phyloP scores from a whole-genome alignment of 2,113 vertebrate genomes.

The Centropristis striata region DNA sequence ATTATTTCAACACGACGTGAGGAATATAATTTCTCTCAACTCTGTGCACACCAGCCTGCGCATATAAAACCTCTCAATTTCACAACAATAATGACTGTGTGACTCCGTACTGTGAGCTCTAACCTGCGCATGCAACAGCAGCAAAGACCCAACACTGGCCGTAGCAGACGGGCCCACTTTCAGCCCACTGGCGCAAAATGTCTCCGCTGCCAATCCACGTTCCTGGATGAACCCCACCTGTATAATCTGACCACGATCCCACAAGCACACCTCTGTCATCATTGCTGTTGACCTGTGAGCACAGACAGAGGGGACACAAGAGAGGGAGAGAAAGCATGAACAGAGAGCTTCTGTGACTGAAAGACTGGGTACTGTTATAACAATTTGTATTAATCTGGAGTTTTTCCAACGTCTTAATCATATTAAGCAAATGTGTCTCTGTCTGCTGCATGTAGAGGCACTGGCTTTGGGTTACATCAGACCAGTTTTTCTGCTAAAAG shows the following conservation, averaged over 20 bases:
- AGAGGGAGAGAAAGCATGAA: no score
- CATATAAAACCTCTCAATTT: not conserved
- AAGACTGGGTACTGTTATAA: no score
- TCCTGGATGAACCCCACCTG: constrained; percentile 86
- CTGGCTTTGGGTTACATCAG: no score
- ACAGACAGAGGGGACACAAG: not conserved
- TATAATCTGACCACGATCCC: constrained; percentile 86
- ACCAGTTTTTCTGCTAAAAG: no score
- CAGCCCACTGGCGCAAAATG: constrained; percentile 89
- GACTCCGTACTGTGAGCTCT: not conserved
- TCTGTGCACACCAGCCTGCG: not conserved
- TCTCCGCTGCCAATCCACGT: constrained; percentile 90
- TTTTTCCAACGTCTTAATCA: no score
- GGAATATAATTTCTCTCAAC: not conserved
- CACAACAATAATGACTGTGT: not conserved
- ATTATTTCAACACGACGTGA: not conserved
- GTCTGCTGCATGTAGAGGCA: no score
- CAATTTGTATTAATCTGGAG: no score
- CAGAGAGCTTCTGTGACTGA: not conserved
- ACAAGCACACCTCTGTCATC: constrained; percentile 89
- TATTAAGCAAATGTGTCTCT: no score
- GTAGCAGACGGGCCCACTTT: constrained; percentile 84
- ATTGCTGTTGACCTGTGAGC: constrained; percentile 90
- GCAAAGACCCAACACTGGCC: constrained; percentile 98
- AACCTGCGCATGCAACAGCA: constrained; percentile 92